Percentiles rank a stretch among this genome's conserved stretches.
Evolutionary conservation across 2,113 vertebrate species (phyloP).

Genomic region (Lophochroa leadbeateri): DNA sequence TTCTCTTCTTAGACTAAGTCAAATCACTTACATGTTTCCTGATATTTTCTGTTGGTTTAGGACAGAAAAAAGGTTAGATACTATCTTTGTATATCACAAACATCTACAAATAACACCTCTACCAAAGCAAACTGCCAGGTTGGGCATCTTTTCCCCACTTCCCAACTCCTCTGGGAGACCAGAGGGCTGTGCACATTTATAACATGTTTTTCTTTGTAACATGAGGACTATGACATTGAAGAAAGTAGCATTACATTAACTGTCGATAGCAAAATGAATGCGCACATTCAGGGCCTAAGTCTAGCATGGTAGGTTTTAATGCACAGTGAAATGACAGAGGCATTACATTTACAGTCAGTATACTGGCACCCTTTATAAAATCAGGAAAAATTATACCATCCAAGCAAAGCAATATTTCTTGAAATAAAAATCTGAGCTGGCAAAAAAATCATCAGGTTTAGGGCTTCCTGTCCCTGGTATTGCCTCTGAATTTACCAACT

Average conservation of each 20-base stretch:
- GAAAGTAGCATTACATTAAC: not conserved
- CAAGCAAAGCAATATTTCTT: not conserved
- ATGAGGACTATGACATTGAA: not conserved
- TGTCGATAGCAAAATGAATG: not conserved
- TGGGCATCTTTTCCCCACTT: not conserved
- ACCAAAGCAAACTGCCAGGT: not conserved
- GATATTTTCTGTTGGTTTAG: not conserved
- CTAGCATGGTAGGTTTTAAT: not conserved
- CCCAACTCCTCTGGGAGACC: not conserved
- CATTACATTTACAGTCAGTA: not conserved
- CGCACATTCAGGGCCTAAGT: not conserved
- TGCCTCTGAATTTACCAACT: conserved; percentile 6
- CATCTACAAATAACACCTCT: not conserved
- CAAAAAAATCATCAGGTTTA: not conserved
- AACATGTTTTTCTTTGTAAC: not conserved
- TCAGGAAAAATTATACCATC: not conserved
- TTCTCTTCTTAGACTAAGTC: not conserved
- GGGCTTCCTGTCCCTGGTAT: not conserved
- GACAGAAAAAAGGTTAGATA: not conserved
- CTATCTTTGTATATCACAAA: not conserved
- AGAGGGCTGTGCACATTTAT: not conserved
- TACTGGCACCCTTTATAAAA: not conserved
- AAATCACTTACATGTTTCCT: not conserved
- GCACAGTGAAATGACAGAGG: not conserved
- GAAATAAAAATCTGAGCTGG: not conserved